Base-by-base conservation (phyloP, 2,797 vertebrate species). In the Microchirus variegatus region DNA sequence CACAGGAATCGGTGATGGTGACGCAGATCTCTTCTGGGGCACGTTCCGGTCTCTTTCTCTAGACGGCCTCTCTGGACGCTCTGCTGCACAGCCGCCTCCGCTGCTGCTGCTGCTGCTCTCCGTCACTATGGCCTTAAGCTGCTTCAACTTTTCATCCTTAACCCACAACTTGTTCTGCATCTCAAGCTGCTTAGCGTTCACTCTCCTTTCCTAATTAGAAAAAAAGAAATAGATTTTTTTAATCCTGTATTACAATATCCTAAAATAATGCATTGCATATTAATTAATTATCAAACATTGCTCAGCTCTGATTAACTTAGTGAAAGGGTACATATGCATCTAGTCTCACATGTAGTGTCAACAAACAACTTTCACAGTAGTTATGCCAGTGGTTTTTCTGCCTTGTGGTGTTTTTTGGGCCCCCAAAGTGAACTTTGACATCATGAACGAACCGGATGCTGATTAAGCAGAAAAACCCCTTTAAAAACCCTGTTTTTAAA, bases 101-200 rank as follows among this genome's bases (percentile, higher is more conserved):
- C 46, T 82, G 16, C 85, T 93, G 1, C 85, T 93, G 1, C 41
- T 81, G 12, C 86, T 93, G 49, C 91, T 93, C 65, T 98, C 97
- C 0, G 95, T 96, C 37, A 98, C 96, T 2, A 98, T 98, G 52
- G 97, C 97, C 82, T 98, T 98, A 2, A 99, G 94, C 76, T 99
- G 97, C 82, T 99, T 99, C 81, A 99, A 83, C 67, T 99, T 99
- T 59, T 99, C 97, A 10, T 99, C 97, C 78, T 98, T 98, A 66
- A 99, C 97, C 97, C 97, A 99, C 52, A 99, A 92, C 77, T 98
- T 97, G 87, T 98, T 99, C 90, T 99, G 96, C 97, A 99, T 95
- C 87, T 99, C 97, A 68, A 99, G 84, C 84, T 98, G 96, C 67
- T 98, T 99, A 53, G 97, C 97, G 0, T 96, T 97, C 38, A 99